phyloP scores from a whole-genome alignment of 2,888 invertebrate species.

The Leptogaster cylindrica region DNA sequence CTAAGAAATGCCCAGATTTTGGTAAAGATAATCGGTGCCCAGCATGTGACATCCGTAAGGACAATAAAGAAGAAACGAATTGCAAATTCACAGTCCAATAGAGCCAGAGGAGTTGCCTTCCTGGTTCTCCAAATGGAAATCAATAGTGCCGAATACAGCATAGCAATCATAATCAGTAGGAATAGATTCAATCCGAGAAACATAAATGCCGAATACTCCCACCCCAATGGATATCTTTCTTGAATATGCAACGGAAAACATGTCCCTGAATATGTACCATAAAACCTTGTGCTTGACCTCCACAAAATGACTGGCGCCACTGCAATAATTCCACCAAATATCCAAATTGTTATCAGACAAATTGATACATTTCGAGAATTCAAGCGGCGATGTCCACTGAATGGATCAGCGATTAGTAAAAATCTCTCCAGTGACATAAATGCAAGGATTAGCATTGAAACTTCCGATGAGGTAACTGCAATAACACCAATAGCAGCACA shows the following conservation, averaged over 20 bases:
- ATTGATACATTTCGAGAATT: constrained; percentile 65
- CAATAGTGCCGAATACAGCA: constrained; percentile 69
- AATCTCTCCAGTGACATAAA: constrained; percentile 75
- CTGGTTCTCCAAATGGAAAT: constrained; percentile 70
- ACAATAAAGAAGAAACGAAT: constrained; percentile 73
- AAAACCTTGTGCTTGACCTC: constrained; percentile 68
- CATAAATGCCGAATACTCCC: constrained; percentile 75
- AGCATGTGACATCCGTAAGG: constrained; percentile 72
- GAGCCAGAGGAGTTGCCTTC: constrained; percentile 66
- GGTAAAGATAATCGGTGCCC: constrained; percentile 72
- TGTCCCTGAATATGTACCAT: constrained; percentile 70
- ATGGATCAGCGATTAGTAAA: constrained; percentile 68
- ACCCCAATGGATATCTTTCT: constrained; percentile 71
- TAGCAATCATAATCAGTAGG: constrained; percentile 66
- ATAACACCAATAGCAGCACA: constrained; percentile 69
- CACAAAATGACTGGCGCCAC: constrained; percentile 70
- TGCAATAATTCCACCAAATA: constrained; percentile 67
- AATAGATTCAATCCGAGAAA: constrained; percentile 71
- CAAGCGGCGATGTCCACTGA: constrained; percentile 65
- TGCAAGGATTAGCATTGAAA: constrained; percentile 71
- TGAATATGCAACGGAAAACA: constrained; percentile 75
- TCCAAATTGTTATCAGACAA: constrained; percentile 67
- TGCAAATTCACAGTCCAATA: constrained; percentile 70
- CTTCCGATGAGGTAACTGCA: constrained; percentile 73
- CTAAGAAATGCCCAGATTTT: constrained; percentile 69